Conservation (phyloP, 2,888 invertebrate genomes). For the Stenchaetothrips biformis region DNA sequence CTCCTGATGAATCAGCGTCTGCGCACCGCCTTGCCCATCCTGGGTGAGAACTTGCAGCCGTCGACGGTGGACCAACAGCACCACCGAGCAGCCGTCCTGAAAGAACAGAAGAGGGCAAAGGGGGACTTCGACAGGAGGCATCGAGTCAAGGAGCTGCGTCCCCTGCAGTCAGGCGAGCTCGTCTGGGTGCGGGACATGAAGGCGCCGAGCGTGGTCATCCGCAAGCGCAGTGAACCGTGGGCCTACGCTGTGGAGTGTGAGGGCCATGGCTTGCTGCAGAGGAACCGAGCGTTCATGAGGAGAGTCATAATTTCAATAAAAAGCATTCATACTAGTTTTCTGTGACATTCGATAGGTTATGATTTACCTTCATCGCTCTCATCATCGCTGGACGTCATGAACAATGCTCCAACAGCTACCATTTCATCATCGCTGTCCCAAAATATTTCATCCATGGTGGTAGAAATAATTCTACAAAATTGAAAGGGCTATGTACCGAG, state of each 20-base stretch:
- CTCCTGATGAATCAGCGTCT: conserved; percentile 39
- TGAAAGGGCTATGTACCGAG: too few species aligned
- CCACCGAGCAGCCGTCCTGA: conserved; percentile 24
- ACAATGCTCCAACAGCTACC: too few species aligned
- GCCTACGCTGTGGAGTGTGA: conserved; percentile 27
- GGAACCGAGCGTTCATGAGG: background rate
- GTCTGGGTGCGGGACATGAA: conserved; percentile 39
- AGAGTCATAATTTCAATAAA: too few species aligned
- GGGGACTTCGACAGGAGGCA: conserved; percentile 36
- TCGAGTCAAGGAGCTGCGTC: conserved; percentile 33
- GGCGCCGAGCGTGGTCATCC: conserved; percentile 33
- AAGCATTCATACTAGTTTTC: too few species aligned
- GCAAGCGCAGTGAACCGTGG: conserved; percentile 28
- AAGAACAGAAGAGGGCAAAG: conserved; percentile 34
- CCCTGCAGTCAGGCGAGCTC: conserved; percentile 34
- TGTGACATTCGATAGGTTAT: too few species aligned
- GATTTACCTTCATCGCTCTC: too few species aligned
- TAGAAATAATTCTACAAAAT: too few species aligned
- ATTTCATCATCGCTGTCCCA: too few species aligned
- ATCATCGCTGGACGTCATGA: too few species aligned
- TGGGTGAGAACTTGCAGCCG: background rate
- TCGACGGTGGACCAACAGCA: background rate
- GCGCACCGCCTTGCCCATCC: conserved; percentile 36
- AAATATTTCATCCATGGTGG: too few species aligned
- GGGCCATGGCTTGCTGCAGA: background rate